Evolutionary conservation across 1,140 invertebrate species (phyloP), one percentile per base, ranked within the genome.

Genomic region (Macrotrachela quadricornifera): DNA sequence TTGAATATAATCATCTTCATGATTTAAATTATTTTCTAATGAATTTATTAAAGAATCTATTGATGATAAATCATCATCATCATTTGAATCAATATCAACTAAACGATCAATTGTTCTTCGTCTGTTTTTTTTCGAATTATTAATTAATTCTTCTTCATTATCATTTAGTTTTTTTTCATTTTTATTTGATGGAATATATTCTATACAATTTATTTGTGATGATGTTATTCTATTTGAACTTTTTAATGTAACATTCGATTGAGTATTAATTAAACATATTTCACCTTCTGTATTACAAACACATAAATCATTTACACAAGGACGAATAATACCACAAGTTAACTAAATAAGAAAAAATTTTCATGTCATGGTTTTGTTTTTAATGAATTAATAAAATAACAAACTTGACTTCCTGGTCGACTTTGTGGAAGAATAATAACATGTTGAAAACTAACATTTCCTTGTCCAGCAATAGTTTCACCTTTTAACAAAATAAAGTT

Each of bases 241-340:
- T 85, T 83, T 10, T 87, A 86, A 65, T 91, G 85, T 0, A 84
- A 84, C 50, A 79, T 76, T 16, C 94, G 69, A 54, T 82, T 90
- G 49, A 95, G 71, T 38, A 94, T 80, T 67, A 86, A 30, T 30
- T 30, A 30, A 30, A 30, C 21, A 30, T 30, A 92, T 86, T 69
- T 91, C 91, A 8, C 87, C 87, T 61, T 96, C 90, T 64, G 85
- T 91, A 65, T 94, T 94, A 70, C 90, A 94, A 10, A 95, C 84
- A 88, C 90, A 87, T 3, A 88, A 81, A 63, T 84, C 80, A 40
- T 30, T 75, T 16, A 71, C 59, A 43, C 72, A 73, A 49, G 84
- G 69, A 0, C 84, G 85, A 1, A 87, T 80, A 1, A 85, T 80
- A 1, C 85, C 86, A 65, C 86, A 91, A 1, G 85, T 90, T 61